phyloP scores from a whole-genome alignment of 2,113 vertebrate species.

The Todiramphus chloris region DNA sequence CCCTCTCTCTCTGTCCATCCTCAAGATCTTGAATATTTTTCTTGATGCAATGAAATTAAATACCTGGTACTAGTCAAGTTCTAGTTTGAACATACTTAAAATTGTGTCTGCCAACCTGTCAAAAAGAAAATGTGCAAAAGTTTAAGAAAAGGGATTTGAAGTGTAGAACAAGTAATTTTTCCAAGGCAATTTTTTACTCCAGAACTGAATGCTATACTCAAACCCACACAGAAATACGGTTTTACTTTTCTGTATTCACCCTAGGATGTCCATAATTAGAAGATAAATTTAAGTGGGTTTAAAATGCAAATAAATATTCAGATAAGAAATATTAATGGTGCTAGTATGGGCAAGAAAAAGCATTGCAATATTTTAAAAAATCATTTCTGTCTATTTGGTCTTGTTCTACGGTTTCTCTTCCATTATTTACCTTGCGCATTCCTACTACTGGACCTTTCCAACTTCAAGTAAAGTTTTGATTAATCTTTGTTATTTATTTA shows the following conservation, averaged over 20 bases:
- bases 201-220: not conserved
- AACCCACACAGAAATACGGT: not conserved
- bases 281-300: not conserved
- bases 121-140: not conserved
- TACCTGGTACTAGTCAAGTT: not conserved
- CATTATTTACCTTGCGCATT: not conserved
- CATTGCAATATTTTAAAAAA: not conserved
- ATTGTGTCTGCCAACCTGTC: not conserved
- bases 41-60: not conserved
- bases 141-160: not conserved
- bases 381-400: not conserved
- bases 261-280: not conserved
- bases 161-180: not conserved
- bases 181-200: not conserved
- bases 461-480: not conserved
- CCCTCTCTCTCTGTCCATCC: not conserved
- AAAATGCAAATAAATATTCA: not conserved
- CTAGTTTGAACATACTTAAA: not conserved
- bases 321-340: not conserved
- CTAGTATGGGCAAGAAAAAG: not conserved
- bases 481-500: not conserved
- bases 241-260: not conserved
- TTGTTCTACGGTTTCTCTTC: not conserved
- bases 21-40: not conserved
- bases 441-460: not conserved